Evolutionary conservation across 2,888 invertebrate genomes (phyloP).

Genomic region (Tiliacea citrago): DNA sequence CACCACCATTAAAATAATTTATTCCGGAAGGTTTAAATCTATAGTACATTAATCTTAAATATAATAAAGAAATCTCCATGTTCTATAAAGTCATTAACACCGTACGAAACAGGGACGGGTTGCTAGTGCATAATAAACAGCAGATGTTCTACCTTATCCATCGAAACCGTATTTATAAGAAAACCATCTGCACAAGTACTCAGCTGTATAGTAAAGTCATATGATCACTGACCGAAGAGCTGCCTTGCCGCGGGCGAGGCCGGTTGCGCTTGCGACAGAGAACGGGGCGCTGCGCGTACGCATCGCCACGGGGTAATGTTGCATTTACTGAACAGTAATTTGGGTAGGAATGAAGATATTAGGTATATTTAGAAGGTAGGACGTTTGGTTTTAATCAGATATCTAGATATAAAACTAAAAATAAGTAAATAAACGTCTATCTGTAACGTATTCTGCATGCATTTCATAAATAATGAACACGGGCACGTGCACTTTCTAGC

Average conservation of each 20-base stretch:
- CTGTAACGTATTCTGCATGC: too few relatives aligned
- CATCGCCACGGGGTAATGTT: constrained; percentile 20
- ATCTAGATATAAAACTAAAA: too few relatives aligned
- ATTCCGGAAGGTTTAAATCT: too few relatives aligned
- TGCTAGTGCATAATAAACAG: constrained; percentile 5
- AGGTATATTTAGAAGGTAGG: neutral
- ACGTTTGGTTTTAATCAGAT: too few relatives aligned
- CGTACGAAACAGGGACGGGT: too few relatives aligned
- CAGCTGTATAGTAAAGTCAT: constrained; percentile 41
- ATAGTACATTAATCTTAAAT: too few relatives aligned
- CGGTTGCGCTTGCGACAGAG: constrained; percentile 66
- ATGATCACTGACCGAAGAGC: constrained; percentile 77
- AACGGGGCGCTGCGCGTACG: constrained; percentile 14
- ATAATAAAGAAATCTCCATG: neutral
- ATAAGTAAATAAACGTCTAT: too few relatives aligned
- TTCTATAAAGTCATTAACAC: neutral
- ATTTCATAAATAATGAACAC: too few relatives aligned
- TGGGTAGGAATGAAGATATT: neutral
- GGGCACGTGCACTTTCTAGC: too few relatives aligned
- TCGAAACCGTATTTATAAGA: neutral
- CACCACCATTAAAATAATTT: neutral
- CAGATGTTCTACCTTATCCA: constrained; percentile 6
- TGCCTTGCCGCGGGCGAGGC: constrained; percentile 86
- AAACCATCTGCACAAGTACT: constrained; percentile 54
- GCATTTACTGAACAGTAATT: neutral